Evolutionary conservation across 2,113 vertebrate species (phyloP).

Genomic region (Trinectes maculatus): DNA sequence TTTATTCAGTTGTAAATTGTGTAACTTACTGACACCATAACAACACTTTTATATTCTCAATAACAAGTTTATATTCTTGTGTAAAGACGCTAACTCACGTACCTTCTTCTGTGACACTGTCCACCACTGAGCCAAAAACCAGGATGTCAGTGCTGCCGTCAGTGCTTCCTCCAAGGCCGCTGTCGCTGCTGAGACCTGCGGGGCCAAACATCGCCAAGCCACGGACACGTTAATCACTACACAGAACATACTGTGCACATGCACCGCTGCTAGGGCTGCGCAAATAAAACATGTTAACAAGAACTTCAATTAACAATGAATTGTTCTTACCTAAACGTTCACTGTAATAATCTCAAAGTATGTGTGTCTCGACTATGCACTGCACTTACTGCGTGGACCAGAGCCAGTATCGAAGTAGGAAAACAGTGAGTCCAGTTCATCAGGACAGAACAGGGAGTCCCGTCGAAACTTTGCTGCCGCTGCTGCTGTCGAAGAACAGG

Average conservation of each 20-base stretch:
- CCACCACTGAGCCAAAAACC: constrained; percentile 91
- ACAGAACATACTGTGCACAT: neutral
- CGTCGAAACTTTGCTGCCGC: constrained; percentile 92
- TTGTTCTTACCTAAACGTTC: too few species aligned
- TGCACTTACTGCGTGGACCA: constrained; percentile 80
- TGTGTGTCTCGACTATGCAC: neutral
- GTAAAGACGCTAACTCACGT: neutral
- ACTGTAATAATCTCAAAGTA: too few species aligned
- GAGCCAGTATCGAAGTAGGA: constrained; percentile 96
- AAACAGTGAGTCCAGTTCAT: constrained; percentile 97
- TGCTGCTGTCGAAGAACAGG: constrained; percentile 77
- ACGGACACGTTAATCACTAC: constrained; percentile 80
- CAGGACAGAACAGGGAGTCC: constrained; percentile 96
- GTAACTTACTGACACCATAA: neutral
- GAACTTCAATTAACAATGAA: too few species aligned
- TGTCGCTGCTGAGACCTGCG: constrained; percentile 97
- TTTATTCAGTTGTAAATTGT: neutral
- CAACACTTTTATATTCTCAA: neutral
- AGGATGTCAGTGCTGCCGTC: constrained; percentile 95
- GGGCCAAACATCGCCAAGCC: constrained; percentile 83
- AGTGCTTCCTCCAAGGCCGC: constrained; percentile 93
- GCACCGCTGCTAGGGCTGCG: neutral
- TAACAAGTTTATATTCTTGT: neutral
- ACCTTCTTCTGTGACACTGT: constrained; percentile 97
- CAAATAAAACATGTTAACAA: neutral